Conservation (phyloP, 2,888 invertebrate species). For the Brachypalpus laphriformis region DNA sequence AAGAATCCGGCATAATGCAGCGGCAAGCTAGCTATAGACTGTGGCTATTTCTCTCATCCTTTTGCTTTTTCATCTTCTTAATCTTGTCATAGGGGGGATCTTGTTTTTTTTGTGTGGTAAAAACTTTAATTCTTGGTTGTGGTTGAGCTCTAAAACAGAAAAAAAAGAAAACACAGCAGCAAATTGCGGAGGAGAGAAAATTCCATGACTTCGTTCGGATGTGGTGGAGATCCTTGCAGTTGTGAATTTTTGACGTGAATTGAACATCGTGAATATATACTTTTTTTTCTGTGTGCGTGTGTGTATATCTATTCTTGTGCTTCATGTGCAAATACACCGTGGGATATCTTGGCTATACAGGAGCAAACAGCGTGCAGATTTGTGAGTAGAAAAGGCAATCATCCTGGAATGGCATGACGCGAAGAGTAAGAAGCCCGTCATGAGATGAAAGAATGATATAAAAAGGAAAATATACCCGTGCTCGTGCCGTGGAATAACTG, state of each 20-base stretch:
- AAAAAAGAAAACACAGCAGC: conserved; percentile 19
- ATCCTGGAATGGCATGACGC: conserved; percentile 53
- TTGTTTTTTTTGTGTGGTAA: background rate
- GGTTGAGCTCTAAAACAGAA: conserved; percentile 1
- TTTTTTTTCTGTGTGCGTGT: background rate
- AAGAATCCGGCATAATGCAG: conserved; percentile 59
- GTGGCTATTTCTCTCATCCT: conserved; percentile 49
- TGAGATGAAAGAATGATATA: conserved; percentile 40
- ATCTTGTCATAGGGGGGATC: background rate
- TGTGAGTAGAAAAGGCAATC: conserved; percentile 59
- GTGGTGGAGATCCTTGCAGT: conserved; percentile 21
- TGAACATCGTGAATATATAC: conserved; percentile 35
- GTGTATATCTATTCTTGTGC: background rate
- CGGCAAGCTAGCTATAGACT: conserved; percentile 55
- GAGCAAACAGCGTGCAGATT: conserved; percentile 44
- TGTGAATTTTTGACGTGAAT: conserved; percentile 40
- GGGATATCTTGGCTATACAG: conserved; percentile 14
- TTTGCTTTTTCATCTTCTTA: background rate
- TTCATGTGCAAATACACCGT: conserved; percentile 11
- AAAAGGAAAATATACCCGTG: conserved; percentile 30
- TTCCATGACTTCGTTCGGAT: background rate
- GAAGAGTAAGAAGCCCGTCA: conserved; percentile 38
- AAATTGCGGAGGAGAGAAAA: conserved; percentile 31
- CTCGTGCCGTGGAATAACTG: conserved; percentile 16
- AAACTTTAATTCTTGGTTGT: conserved; percentile 24